Base-by-base conservation (phyloP, 2,113 vertebrate genomes). In the Thermophis baileyi region DNA sequence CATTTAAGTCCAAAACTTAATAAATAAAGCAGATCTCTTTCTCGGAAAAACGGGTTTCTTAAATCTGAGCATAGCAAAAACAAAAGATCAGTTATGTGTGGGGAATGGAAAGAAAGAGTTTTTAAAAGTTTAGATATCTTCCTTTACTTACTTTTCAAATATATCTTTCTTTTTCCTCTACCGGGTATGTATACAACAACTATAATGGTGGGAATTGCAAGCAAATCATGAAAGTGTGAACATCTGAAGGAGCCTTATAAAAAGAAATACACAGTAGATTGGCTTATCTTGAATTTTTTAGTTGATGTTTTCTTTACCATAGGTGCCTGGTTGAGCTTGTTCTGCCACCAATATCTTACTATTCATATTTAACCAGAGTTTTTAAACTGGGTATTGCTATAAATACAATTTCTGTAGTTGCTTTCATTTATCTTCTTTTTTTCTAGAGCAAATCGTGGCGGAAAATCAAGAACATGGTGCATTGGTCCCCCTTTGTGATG, bases 381-480 rank as follows among this genome's bases (percentile, higher is more conserved):
- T 92, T 49, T 49, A 95, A 91, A 53, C 53, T 57, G 50, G 9
- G 30, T 93, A 91, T 22, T 95, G 93, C 96, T 93, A 94, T 95
- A 93, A 51, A n/a, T 16, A 57, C 18, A 92, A 89, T 92, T 96
- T 89, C 93, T 93, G 91, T 87, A 10, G 11, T 22, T n/a, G 18
- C n/a, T 14, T 91, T 96, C 95, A 94, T 85, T 94, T 92, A 93
- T 95, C 51, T 87, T 86, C 44, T 90, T 35, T 4, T 92, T 1
- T 10, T 90, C 85, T 94, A 99, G 99, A 99, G 99, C 98, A 99
- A 99, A 95, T 99, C 99, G 97, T 99, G 99, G 99, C 98, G 98
- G 97, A 99, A 99, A 97, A 99, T 99, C 96, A 99, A 99, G 95
- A 99, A 99, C 97, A 99, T 99, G 99, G 99, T 99, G 95, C 99